phyloP scores from a whole-genome alignment of 2,888 invertebrate species.

The Drosophila limbata region DNA sequence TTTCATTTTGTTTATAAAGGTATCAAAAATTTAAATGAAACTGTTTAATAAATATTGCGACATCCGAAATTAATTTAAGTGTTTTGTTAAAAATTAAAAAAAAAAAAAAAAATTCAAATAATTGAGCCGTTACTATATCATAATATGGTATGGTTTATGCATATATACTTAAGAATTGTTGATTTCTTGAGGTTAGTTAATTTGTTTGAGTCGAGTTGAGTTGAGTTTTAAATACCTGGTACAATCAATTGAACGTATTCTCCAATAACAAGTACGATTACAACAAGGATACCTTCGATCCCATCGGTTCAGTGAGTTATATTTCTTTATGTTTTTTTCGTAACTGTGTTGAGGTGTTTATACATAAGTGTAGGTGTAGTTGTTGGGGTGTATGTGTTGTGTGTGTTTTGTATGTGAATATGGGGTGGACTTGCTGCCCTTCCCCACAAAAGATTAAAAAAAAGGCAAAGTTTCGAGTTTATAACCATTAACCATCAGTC shows the following conservation, averaged over 20 bases:
- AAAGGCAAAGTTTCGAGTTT: slow-evolving; percentile 13
- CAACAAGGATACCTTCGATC: slow-evolving; percentile 47
- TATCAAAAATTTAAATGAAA: too few species aligned
- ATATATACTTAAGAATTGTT: slow-evolving; percentile 27
- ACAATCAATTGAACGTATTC: slow-evolving; percentile 59
- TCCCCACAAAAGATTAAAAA: background rate
- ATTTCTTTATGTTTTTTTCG: slow-evolving; percentile 12
- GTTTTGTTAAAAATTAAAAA: background rate
- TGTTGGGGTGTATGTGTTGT: background rate
- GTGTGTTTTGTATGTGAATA: background rate
- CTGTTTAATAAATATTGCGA: background rate
- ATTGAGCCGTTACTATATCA: slow-evolving; percentile 9
- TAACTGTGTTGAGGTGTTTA: slow-evolving; percentile 17
- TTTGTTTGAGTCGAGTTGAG: slow-evolving; percentile 18
- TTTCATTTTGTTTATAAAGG: too few species aligned
- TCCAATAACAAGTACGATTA: slow-evolving; percentile 51
- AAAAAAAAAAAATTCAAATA: background rate
- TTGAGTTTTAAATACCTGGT: slow-evolving; percentile 60
- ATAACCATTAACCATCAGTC: slow-evolving; percentile 40
- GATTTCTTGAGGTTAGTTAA: slow-evolving; percentile 44
- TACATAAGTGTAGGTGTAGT: slow-evolving; percentile 12
- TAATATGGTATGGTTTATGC: slow-evolving; percentile 40
- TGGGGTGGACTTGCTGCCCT: slow-evolving; percentile 13
- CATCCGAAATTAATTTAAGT: background rate
- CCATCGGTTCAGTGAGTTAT: slow-evolving; percentile 45